Evolutionary conservation across 1,140 invertebrate species (phyloP).

Genomic region (Mesaphorura yosii): DNA sequence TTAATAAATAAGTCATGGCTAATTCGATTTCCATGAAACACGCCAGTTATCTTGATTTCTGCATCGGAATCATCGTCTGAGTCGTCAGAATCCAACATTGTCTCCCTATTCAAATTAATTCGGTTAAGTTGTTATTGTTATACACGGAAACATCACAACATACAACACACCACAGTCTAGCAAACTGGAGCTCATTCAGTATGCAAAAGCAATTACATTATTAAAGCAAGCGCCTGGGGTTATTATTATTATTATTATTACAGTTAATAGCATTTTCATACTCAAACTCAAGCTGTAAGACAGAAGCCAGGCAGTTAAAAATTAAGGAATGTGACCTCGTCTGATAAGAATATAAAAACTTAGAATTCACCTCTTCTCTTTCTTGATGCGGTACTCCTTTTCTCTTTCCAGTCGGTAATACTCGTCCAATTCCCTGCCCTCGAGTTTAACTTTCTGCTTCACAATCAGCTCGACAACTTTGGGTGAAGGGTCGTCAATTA

Average conservation of each 20-base stretch:
- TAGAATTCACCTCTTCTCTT: slow-evolving; percentile 38
- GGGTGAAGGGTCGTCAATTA: slow-evolving; percentile 72
- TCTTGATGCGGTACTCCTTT: slow-evolving; percentile 37
- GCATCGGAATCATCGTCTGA: slow-evolving; percentile 60
- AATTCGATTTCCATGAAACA: slow-evolving; percentile 50
- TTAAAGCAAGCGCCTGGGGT: background rate
- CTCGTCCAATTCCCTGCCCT: slow-evolving; percentile 85
- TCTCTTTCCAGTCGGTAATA: slow-evolving; percentile 49
- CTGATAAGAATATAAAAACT: background rate
- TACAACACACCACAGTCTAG: no score
- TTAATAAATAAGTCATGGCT: slow-evolving; percentile 80
- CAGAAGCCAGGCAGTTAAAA: slow-evolving; percentile 14
- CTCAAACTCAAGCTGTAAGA: slow-evolving; percentile 10
- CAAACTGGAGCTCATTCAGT: no score
- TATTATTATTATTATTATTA: background rate
- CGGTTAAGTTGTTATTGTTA: background rate
- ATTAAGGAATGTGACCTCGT: background rate
- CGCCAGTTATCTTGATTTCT: slow-evolving; percentile 67
- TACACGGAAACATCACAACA: background rate
- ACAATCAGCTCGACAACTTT: slow-evolving; percentile 60
- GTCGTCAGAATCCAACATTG: slow-evolving; percentile 43
- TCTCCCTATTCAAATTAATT: slow-evolving; percentile 18
- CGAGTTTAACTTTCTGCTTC: slow-evolving; percentile 61
- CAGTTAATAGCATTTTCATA: slow-evolving; percentile 18
- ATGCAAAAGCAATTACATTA: slow-evolving; percentile 7